Base-by-base conservation (phyloP, 2,888 invertebrate genomes). In the Pseudococcus viburni region DNA sequence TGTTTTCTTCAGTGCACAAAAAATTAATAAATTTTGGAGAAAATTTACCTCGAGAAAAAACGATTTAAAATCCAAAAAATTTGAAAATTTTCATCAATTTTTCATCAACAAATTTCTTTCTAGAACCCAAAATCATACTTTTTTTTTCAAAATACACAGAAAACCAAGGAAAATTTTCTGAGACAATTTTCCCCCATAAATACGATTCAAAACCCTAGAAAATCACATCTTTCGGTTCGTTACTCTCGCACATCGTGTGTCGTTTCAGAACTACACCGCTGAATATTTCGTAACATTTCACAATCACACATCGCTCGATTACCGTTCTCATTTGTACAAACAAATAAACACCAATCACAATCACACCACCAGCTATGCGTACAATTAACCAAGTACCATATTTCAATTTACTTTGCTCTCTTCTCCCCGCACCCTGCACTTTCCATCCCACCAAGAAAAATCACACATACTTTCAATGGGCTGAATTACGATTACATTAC, bases 351-450 rank as follows among this genome's bases (percentile, higher is more conserved):
- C 19, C 59, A 59, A 17, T n/a, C 59, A 59, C 19, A 6, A 59
- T 59, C 22, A 64, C 12, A 19, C n/a, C 59, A 59, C 64, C 19
- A 64, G 64, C 22, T 64, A 19, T 9, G 22, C 7, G 64, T 22
- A 64, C 64, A 64, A 64, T 64, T 64, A 64, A 64, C 64, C 7
- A 64, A 15, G 42, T 64, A 64, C 64, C 64, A 64, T 64, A 64
- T 64, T 64, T 64, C 22, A 64, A 64, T 64, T 64, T 64, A 64
- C 19, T 22, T 12, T n/a, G 15, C 59, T n/a, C 64, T 22, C 64
- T 64, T 8, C 11, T 22, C 64, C 22, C 22, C 64, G 8, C 64
- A 0, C 9, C 64, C 22, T 17, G 5, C n/a, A n/a, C n/a, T 15
- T 19, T n/a, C 2, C 11, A 15, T 64, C 0, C n/a, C 19, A 19